These are phyloP conservation scores for Toxotes lorentzi DNA, from an alignment of 2,797 vertebrate species.

Conservation along the genomic window DNA sequence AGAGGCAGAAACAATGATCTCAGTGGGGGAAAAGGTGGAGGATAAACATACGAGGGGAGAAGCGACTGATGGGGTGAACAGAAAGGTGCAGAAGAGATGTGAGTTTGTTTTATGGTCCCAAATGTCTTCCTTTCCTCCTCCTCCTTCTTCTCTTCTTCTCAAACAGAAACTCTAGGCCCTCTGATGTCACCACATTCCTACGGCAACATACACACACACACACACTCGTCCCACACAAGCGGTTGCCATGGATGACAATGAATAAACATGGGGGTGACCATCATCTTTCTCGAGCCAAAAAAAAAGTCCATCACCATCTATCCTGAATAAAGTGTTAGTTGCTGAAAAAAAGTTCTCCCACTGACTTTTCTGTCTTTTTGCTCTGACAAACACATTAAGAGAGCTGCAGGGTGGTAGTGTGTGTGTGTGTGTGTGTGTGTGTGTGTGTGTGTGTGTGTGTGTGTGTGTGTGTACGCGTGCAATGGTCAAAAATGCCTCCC, in stretches of 20 bases:
- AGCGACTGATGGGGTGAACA: conserved; percentile 12
- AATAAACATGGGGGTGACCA: conserved; percentile 56
- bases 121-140: conserved; percentile 28
- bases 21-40: conserved; percentile 12
- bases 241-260: conserved; percentile 55
- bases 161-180: conserved; percentile 58
- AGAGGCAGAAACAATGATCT: conserved; percentile 41
- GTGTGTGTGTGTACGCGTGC: conserved; percentile 11
- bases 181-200: conserved; percentile 80
- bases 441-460: conserved; percentile 24
- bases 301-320: conserved; percentile 24
- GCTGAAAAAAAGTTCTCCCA: conserved; percentile 19
- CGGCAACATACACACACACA: conserved; percentile 43
- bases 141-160: conserved; percentile 20
- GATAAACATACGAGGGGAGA: neutral
- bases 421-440: conserved; percentile 21
- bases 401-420: conserved; percentile 23
- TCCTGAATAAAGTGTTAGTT: conserved; percentile 5
- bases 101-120: conserved; percentile 32
- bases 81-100: conserved; percentile 26
- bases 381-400: conserved; percentile 53
- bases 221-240: conserved; percentile 29
- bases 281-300: conserved; percentile 16
- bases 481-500: conserved; percentile 69
- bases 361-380: conserved; percentile 20